phyloP scores from a whole-genome alignment of 2,888 invertebrate genomes.

The Frankliniella intonsa region DNA sequence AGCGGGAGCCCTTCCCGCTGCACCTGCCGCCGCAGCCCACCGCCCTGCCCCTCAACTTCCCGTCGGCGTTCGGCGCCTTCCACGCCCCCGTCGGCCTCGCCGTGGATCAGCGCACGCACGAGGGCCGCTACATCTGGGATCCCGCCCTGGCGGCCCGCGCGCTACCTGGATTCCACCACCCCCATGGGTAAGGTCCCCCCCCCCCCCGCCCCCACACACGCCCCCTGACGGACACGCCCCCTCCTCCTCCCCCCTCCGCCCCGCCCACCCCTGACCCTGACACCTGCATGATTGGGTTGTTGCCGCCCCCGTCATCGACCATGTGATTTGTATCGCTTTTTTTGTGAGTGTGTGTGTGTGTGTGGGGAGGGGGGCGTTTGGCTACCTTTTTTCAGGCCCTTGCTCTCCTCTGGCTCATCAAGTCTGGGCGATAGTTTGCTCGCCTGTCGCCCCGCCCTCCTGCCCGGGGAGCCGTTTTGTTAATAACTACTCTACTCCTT shows the following conservation, averaged over 20 bases:
- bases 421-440: too few species aligned
- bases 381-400: too few species aligned
- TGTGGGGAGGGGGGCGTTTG: too few species aligned
- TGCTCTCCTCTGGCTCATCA: too few species aligned
- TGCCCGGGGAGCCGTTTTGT: too few species aligned
- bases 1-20: slow-evolving; percentile 38
- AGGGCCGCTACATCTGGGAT: slow-evolving; percentile 40
- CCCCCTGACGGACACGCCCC: background rate
- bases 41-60: slow-evolving; percentile 37
- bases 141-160: slow-evolving; percentile 30
- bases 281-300: background rate
- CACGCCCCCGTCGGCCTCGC: slow-evolving; percentile 55
- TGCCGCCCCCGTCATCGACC: background rate
- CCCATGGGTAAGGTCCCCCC: slow-evolving; percentile 13
- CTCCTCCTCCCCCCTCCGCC: background rate
- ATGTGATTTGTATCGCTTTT: too few species aligned
- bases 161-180: slow-evolving; percentile 18
- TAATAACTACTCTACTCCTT: too few species aligned
- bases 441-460: too few species aligned
- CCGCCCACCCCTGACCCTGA: background rate
- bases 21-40: slow-evolving; percentile 36
- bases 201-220: background rate
- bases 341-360: too few species aligned
- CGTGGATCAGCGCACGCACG: slow-evolving; percentile 55
- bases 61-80: slow-evolving; percentile 56